Percentiles rank a stretch among this genome's conserved stretches.
Evolutionary conservation across 1,140 invertebrate genomes (phyloP).

Genomic region (Drosophila kanapiae): DNA sequence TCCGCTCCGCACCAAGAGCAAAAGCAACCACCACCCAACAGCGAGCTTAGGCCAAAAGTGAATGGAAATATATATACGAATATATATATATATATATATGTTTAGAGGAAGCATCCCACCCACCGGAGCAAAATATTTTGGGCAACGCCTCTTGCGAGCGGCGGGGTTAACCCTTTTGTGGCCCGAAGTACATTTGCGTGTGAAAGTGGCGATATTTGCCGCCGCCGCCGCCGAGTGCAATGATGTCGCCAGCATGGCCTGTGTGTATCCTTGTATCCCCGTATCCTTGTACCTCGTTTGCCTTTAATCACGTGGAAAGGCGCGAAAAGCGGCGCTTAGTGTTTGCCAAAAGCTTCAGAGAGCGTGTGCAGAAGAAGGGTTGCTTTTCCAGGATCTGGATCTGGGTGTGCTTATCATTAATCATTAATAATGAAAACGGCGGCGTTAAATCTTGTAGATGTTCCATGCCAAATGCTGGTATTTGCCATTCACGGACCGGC

Average conservation of each 20-base stretch:
- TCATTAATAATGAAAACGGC: slow-evolving; percentile 84
- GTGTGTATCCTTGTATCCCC: slow-evolving; percentile 15
- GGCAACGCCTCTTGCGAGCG: slow-evolving; percentile 62
- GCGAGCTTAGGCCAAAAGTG: slow-evolving; percentile 6
- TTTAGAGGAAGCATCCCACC: slow-evolving; percentile 30
- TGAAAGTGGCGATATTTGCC: slow-evolving; percentile 77
- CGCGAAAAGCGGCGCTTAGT: slow-evolving; percentile 83
- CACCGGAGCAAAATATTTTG: slow-evolving; percentile 70
- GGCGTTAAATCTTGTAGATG: slow-evolving; percentile 81
- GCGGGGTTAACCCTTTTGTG: slow-evolving; percentile 62
- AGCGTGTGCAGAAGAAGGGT: slow-evolving; percentile 48
- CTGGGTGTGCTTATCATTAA: slow-evolving; percentile 80
- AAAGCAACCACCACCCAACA: slow-evolving; percentile 13
- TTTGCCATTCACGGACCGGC: slow-evolving; percentile 59
- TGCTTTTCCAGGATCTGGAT: slow-evolving; percentile 51
- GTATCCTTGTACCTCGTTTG: slow-evolving; percentile 58
- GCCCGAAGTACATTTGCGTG: slow-evolving; percentile 72
- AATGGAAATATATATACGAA: slow-evolving; percentile 5
- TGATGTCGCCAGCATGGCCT: slow-evolving; percentile 44
- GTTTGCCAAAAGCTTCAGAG: slow-evolving; percentile 79
- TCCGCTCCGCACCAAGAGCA: slow-evolving; percentile 23
- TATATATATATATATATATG: background rate
- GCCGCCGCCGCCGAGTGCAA: slow-evolving; percentile 31
- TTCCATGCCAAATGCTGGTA: slow-evolving; percentile 84
- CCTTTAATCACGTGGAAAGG: slow-evolving; percentile 84